phyloP scores from a whole-genome alignment of 1,140 invertebrate species.

The Maconellicoccus hirsutus region DNA sequence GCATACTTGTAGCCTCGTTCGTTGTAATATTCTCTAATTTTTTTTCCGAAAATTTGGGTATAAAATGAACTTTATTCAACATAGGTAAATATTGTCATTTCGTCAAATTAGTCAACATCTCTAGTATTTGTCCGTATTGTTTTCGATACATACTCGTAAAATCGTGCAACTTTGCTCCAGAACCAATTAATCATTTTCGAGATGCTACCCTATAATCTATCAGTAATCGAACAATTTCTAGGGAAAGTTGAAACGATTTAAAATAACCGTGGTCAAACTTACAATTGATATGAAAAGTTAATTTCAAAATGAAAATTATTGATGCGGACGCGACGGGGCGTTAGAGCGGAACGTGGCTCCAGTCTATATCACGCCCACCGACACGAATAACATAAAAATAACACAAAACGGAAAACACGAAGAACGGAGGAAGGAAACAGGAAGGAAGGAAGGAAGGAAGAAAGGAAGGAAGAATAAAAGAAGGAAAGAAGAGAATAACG shows the following conservation, averaged over 20 bases:
- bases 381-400: conserved; percentile 24
- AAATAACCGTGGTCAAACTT: neutral
- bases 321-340: neutral
- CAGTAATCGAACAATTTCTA: too few species aligned
- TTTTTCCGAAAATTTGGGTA: too few species aligned
- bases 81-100: too few species aligned
- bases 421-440: conserved; percentile 22
- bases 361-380: conserved; percentile 19
- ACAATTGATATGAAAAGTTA: neutral
- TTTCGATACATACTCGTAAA: too few species aligned
- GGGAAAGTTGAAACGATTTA: neutral
- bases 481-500: conserved; percentile 24
- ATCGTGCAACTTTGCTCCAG: too few species aligned
- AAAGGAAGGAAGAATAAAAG: conserved; percentile 24
- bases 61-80: too few species aligned
- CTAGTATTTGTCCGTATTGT: too few species aligned
- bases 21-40: too few species aligned
- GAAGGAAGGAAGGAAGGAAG: conserved; percentile 26
- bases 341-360: conserved; percentile 13
- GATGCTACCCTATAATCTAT: too few species aligned
- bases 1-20: too few species aligned
- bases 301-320: conserved; percentile 13
- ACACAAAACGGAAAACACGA: conserved; percentile 20
- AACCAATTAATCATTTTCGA: too few species aligned
- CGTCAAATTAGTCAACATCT: too few species aligned